These are phyloP conservation scores for Sinopyrophorus schimmeli DNA, from an alignment of 2,888 invertebrate species.

Conservation along the genomic window DNA sequence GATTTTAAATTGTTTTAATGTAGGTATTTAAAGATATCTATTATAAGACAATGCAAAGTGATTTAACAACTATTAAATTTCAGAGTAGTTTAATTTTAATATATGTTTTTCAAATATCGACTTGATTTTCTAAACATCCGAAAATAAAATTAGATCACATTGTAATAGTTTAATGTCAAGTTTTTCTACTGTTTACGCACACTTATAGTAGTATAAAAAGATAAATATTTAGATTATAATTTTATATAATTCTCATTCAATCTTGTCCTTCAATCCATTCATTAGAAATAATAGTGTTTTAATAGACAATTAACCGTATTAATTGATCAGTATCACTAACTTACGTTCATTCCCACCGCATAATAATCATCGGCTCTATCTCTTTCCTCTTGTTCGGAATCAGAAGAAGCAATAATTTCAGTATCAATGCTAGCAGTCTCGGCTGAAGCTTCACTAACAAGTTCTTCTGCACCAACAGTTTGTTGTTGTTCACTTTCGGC, in stretches of 20 bases:
- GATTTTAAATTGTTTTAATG: no score
- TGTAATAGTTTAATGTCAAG: no score
- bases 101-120: no score
- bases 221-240: no score
- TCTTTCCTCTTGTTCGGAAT: slow-evolving; percentile 68
- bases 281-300: not conserved
- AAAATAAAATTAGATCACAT: no score
- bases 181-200: no score
- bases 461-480: slow-evolving; percentile 38
- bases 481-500: slow-evolving; percentile 33
- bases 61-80: no score
- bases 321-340: slow-evolving; percentile 54
- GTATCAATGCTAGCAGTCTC: slow-evolving; percentile 34
- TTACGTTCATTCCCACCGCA: slow-evolving; percentile 76
- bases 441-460: slow-evolving; percentile 46
- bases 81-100: no score
- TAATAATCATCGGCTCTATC: slow-evolving; percentile 67
- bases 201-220: no score
- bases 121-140: no score
- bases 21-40: no score
- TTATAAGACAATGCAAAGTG: no score
- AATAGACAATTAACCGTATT: not conserved
- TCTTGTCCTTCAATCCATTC: not conserved
- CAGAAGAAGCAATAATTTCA: slow-evolving; percentile 55
- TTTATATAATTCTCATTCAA: not conserved